phyloP scores from a whole-genome alignment of 1,140 invertebrate genomes.

The Neotoxoptera formosana region DNA sequence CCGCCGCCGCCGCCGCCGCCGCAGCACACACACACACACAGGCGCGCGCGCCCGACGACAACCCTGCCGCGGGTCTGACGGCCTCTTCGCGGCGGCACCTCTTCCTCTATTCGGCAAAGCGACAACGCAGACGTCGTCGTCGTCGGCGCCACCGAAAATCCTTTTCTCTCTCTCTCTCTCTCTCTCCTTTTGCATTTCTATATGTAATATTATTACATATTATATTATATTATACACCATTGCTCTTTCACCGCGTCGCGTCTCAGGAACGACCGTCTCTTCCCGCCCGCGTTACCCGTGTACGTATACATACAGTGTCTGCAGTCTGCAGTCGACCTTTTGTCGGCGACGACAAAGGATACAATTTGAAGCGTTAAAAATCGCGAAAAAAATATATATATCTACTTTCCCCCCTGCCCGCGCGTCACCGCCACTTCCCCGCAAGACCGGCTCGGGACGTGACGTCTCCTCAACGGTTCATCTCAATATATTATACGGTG shows the following conservation, averaged over 20 bases:
- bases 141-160: neutral
- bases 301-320: neutral
- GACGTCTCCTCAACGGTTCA: slow-evolving; percentile 16
- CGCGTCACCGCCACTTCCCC: too few relatives aligned
- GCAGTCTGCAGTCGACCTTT: neutral
- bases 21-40: neutral
- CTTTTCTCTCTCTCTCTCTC: neutral
- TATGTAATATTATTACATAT: neutral
- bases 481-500: slow-evolving; percentile 12
- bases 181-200: neutral
- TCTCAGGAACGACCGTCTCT: neutral
- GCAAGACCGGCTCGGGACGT: neutral
- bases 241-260: slow-evolving; percentile 4
- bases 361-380: slow-evolving; percentile 46
- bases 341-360: slow-evolving; percentile 38
- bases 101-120: neutral
- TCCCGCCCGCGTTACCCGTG: neutral
- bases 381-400: neutral
- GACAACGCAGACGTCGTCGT: neutral
- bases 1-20: too few relatives aligned
- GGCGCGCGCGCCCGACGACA: neutral
- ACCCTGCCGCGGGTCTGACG: neutral
- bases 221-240: neutral
- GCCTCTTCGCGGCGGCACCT: neutral
- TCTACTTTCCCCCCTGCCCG: neutral